Base-by-base conservation (phyloP, 1,140 invertebrate species). In the Subanguina moxae region DNA sequence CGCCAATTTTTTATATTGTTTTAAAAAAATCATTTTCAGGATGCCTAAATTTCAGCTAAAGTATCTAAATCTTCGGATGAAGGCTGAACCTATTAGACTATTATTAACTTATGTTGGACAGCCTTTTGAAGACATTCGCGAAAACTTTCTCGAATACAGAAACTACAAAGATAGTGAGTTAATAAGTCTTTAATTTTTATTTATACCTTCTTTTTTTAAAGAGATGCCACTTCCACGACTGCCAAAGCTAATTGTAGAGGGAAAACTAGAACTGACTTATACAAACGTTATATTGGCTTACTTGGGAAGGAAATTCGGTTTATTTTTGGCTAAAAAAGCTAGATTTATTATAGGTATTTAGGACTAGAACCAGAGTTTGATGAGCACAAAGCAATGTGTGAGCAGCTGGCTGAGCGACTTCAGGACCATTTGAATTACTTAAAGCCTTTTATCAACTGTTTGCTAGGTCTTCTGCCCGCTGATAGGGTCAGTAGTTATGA, bases 391-490 rank as follows among this genome's bases (percentile, higher is more conserved):
- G 73, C 73, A 19, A 57, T 73, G 15, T 73, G 69, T 42, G 72
- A 74, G 23, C 38, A 45, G 21, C 63, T 74, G 28, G 73, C 75
- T 23, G 38, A 76, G 57, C 75, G 75, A 38, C 57, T 74, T 1
- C 45, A 72, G 17, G 75, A 77, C 23, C 65, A 74, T 48, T 43
- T 73, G 17, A 58, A 66, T n/a, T 57, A 64, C 15, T 8, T 74
- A n/a, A 76, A 77, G 52, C 73, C 75, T 23, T 74, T 45, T 45
- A 68, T 74, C 17, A 74, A 74, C 38, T 78, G 75, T 42, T 59
- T 74, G 30, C 46, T 74, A 21, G 73, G 75, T 1, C 46, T 74
- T 19, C 38, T 69, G 21, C 73, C 73, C 7, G 69, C 73, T n/a
- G 73, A 74, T 17, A 72, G 58, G 28, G 73, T 75, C 25, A 52